Percentiles rank a stretch among this genome's conserved stretches.
These are phyloP conservation scores for Bos indicus DNA, from an alignment of 2,113 vertebrate species.

Conservation along the genomic window DNA sequence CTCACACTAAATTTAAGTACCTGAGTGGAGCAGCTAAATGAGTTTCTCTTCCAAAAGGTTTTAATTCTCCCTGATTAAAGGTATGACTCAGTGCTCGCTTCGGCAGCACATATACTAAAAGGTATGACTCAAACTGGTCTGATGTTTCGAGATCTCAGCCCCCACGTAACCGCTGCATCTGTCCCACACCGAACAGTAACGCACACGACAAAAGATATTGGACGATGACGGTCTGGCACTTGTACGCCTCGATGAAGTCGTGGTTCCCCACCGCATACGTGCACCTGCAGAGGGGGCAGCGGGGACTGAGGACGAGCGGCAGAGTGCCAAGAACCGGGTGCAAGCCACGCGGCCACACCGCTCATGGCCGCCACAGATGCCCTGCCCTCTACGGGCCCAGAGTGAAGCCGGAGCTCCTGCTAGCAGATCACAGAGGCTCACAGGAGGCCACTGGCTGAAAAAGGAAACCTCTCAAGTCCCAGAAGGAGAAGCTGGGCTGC, in stretches of 20 bases:
- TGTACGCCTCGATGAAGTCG: slow-evolving; percentile 97
- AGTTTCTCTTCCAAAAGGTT: not conserved
- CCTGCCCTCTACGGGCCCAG: not conserved
- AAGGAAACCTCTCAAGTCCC: not conserved
- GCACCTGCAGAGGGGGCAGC: slow-evolving; percentile 84
- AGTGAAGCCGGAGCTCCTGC: not conserved
- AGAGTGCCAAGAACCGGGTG: not conserved
- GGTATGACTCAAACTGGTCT: not conserved
- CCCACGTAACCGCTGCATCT: not conserved
- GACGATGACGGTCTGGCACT: slow-evolving; percentile 95
- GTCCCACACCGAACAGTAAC: not conserved
- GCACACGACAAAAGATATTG: slow-evolving; percentile 92
- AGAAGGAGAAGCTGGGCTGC: not conserved
- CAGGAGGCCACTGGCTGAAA: rapidly evolving
- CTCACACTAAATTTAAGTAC: not conserved
- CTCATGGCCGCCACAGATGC: rapidly evolving
- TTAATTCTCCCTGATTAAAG: not conserved
- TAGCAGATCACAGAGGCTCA: not conserved
- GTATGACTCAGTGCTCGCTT: not conserved
- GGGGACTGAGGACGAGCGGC: not conserved
- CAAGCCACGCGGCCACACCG: too few species aligned
- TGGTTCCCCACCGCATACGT: slow-evolving; percentile 93
- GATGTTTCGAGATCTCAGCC: not conserved
- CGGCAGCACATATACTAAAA: not conserved
- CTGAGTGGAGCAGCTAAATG: not conserved